A percentile compares a stretch with the other conserved stretches of the same genome.
Conservation (phyloP, 2,797 vertebrate genomes). For the Clarias fuscus region DNA sequence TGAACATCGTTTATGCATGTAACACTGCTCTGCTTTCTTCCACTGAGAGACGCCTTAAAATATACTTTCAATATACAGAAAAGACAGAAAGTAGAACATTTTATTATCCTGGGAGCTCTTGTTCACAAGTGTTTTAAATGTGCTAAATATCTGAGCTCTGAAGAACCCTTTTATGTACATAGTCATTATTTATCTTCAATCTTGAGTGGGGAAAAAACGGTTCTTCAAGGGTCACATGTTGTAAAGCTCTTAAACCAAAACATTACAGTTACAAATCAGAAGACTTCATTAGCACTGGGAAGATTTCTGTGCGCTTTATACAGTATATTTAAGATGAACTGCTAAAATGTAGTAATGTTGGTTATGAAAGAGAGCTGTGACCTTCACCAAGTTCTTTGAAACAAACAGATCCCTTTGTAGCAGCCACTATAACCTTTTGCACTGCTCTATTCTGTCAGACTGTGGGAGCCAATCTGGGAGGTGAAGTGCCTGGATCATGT, state of each 20-base stretch:
- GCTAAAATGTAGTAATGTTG: too few relatives aligned
- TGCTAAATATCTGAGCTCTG: not conserved
- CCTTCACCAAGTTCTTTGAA: not conserved
- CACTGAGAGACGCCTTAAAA: not conserved
- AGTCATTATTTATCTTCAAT: not conserved
- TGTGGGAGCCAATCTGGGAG: not conserved
- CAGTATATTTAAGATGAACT: too few relatives aligned
- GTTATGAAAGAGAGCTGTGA: not conserved
- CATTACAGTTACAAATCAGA: not conserved
- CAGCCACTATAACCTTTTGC: not conserved
- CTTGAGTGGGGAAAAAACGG: not conserved
- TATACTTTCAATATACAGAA: not conserved
- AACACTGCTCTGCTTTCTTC: not conserved
- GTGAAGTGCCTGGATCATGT: conserved; percentile 20
- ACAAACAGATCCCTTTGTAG: not conserved
- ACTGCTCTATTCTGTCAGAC: not conserved
- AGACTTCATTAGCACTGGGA: not conserved
- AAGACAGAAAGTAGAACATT: not conserved
- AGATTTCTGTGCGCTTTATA: not conserved
- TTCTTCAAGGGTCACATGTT: not conserved
- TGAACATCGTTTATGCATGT: not conserved
- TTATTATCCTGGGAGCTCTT: not conserved
- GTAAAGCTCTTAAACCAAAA: not conserved
- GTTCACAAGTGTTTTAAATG: not conserved
- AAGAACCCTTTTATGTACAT: not conserved